These are phyloP conservation scores for Phrixothrix hirtus DNA, from an alignment of 2,888 invertebrate species.

Conservation along the genomic window DNA sequence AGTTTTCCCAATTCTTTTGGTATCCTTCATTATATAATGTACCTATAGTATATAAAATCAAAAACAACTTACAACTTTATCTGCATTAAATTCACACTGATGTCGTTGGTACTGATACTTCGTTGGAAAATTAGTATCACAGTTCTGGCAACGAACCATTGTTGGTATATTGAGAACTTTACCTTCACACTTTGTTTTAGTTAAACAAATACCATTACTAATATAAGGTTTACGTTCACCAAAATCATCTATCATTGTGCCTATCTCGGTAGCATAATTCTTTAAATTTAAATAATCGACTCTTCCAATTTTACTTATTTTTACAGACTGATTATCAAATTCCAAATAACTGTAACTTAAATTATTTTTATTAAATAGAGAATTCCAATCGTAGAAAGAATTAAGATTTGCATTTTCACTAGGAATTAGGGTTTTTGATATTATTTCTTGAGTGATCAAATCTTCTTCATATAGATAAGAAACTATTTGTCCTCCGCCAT, in stretches of 20 bases:
- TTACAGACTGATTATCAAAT: conserved; percentile 40
- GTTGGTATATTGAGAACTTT: conserved; percentile 40
- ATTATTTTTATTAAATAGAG: conserved; percentile 35
- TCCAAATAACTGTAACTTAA: conserved; percentile 40
- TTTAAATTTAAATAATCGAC: conserved; percentile 41
- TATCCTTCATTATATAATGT: no score
- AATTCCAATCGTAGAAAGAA: conserved; percentile 21
- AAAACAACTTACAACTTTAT: conserved; percentile 49
- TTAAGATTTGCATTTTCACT: conserved; percentile 36
- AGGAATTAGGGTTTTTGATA: conserved; percentile 42
- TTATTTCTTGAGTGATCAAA: conserved; percentile 42
- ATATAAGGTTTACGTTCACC: conserved; percentile 29
- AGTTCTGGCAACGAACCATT: conserved; percentile 55
- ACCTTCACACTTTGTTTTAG: conserved; percentile 33
- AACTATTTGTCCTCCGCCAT: conserved; percentile 40
- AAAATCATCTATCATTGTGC: conserved; percentile 30
- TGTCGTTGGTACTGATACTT: conserved; percentile 57
- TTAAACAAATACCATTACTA: conserved; percentile 1
- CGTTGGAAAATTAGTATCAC: conserved; percentile 55
- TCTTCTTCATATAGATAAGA: conserved; percentile 46
- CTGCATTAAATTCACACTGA: conserved; percentile 55
- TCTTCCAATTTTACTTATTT: conserved; percentile 42
- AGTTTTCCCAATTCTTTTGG: no score
- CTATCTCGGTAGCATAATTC: conserved; percentile 40
- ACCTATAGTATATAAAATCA: no score